Evolutionary conservation across 1,140 invertebrate genomes (phyloP), one percentile per base, ranked within the genome.

Genomic region (Eriocheir sinensis): DNA sequence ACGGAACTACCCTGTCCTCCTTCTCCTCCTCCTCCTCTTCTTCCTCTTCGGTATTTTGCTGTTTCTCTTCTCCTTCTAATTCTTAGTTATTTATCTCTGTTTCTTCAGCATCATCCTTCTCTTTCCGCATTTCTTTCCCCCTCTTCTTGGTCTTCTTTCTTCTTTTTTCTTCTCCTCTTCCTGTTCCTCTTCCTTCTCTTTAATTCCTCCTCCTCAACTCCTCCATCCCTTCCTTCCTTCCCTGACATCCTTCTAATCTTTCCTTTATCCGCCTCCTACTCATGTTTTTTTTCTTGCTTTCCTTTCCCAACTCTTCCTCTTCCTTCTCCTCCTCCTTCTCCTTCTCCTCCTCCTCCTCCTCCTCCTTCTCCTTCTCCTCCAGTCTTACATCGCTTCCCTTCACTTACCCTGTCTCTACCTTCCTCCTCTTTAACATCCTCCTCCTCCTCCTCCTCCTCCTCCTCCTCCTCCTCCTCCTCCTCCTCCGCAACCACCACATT

Each of bases 11-110:
- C 60, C n/a, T n/a, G 21, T 72, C 60, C 60, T 72, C 60, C 60
- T n/a, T n/a, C 81, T 36, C 81, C 81, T 85, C 81, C 81, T 85
- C 81, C 60, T 85, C 38, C 81, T 85, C 81, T 72, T 27, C 27
- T 34, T 85, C 81, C 38, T 40, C 27, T 27, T 72, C 53, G 12
- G 12, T 72, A 12, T 72, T 27, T 72, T 27, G 12, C 53, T 72
- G 12, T 72, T 27, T 72, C 53, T 72, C 53, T 72, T 27, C 27
- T 27, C 27, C 53, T 72, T 27, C 27, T 27, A 12, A 12, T 72
- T 27, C 27, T 27, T 72, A 12, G 12, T 27, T 72, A 12, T 72
- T 27, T 72, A 12, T 72, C 53, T 72, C 53, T 72, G 53, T 12
- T 72, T 72, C 53, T 12, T 27, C 12, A 72, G 12, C 53, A 27